phyloP scores from a whole-genome alignment of 2,888 invertebrate species.

The Lysandra bellargus region DNA sequence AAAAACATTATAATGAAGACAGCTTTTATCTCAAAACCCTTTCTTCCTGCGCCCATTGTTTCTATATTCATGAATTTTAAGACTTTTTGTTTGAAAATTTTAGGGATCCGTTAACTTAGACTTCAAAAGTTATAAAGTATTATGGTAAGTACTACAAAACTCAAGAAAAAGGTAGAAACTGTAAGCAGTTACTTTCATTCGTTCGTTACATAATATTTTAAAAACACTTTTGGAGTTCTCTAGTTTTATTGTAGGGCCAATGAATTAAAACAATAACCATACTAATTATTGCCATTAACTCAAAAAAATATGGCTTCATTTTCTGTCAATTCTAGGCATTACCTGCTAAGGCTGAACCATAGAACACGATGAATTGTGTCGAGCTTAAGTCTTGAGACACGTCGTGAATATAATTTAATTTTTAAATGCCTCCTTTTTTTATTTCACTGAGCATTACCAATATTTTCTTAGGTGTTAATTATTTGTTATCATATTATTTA shows the following conservation, averaged over 20 bases:
- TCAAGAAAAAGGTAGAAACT: too few relatives aligned
- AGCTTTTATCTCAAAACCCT: constrained; percentile 25
- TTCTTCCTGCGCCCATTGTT: constrained; percentile 16
- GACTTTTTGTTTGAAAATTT: neutral
- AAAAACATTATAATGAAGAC: constrained; percentile 32
- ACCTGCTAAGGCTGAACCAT: neutral
- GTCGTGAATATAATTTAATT: neutral
- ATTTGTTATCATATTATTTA: neutral
- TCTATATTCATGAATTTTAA: constrained; percentile 21
- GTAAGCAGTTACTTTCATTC: too few relatives aligned
- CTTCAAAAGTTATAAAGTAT: too few relatives aligned
- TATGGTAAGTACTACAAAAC: too few relatives aligned
- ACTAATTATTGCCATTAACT: too few relatives aligned
- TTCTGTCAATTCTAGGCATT: too few relatives aligned
- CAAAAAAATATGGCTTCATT: too few relatives aligned
- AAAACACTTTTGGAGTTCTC: too few relatives aligned
- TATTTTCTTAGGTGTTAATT: neutral
- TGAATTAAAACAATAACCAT: too few relatives aligned
- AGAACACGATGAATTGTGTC: neutral
- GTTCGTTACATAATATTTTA: too few relatives aligned
- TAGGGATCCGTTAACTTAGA: neutral
- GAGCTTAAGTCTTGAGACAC: neutral
- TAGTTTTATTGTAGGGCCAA: too few relatives aligned
- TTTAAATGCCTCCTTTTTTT: neutral
- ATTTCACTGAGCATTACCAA: neutral